Conservation (phyloP, 1,140 invertebrate genomes). For the Whitmania pigra region DNA sequence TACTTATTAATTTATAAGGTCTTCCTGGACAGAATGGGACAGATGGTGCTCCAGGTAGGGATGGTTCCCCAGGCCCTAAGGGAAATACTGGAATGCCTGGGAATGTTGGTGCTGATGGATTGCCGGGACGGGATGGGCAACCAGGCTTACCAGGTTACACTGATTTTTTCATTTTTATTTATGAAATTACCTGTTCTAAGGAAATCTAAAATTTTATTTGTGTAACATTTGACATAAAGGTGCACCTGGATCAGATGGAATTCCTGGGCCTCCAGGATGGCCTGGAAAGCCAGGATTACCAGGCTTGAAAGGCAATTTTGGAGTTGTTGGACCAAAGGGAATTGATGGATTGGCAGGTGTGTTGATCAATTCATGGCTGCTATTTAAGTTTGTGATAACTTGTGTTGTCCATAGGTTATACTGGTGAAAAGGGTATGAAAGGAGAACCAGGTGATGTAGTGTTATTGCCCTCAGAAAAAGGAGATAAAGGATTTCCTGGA, state of each 20-base stretch:
- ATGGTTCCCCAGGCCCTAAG: not conserved
- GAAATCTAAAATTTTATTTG: not conserved
- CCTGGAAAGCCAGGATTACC: slow-evolving; percentile 1
- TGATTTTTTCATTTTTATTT: not conserved
- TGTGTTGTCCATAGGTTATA: no score
- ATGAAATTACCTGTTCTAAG: not conserved
- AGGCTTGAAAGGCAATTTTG: slow-evolving; percentile 7
- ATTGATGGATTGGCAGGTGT: not conserved
- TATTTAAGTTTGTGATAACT: no score
- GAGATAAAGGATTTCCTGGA: not conserved
- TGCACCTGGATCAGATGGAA: not conserved
- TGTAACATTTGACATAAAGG: not conserved
- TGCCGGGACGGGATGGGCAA: not conserved
- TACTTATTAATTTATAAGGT: not conserved
- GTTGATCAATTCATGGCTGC: no score
- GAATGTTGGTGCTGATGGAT: not conserved
- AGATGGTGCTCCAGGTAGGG: not conserved
- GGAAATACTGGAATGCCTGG: not conserved
- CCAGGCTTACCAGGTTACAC: not conserved
- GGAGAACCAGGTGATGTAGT: no score
- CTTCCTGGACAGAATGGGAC: not conserved
- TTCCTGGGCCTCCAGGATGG: not conserved
- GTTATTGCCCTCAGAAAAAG: not conserved
- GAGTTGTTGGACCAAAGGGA: not conserved
- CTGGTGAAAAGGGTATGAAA: no score